These are phyloP conservation scores for Nannospalax galili DNA, from an alignment of 2,113 vertebrate genomes.

Conservation along the genomic window DNA sequence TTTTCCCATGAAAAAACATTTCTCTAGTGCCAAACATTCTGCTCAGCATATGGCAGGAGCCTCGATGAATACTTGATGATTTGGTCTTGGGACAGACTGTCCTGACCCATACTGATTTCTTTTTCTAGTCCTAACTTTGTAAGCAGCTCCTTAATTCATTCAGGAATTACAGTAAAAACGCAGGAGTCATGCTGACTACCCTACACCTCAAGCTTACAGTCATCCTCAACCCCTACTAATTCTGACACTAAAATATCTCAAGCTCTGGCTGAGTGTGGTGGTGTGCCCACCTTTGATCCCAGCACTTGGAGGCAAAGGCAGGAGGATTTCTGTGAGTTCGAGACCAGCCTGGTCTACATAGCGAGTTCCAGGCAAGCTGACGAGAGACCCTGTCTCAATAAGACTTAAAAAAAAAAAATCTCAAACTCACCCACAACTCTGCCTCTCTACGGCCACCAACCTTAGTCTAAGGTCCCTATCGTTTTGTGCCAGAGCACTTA, in stretches of 20 bases:
- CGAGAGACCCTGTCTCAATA: no score
- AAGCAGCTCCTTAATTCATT: not conserved
- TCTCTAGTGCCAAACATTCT: not conserved
- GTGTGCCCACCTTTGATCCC: no score
- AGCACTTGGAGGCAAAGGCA: no score
- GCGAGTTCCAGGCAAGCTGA: no score
- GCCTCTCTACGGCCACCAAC: not conserved
- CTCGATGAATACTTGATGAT: constrained; percentile 22
- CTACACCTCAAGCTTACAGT: not conserved
- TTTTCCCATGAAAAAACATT: constrained; percentile 6
- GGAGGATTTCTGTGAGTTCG: no score
- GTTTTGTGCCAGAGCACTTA: not conserved
- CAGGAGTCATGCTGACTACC: no score
- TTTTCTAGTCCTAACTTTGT: not conserved
- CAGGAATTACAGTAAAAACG: not conserved
- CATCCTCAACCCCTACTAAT: not conserved
- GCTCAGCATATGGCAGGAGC: not conserved
- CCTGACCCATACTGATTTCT: not conserved
- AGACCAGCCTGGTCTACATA: no score
- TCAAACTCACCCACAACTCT: not conserved
- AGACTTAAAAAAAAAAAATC: no score
- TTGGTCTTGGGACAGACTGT: not conserved
- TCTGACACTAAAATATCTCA: constrained; percentile 19
- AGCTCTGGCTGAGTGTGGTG: no score
- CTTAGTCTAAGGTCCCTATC: not conserved